Conservation (phyloP, 2,113 vertebrate genomes). For the Nicator chloris region DNA sequence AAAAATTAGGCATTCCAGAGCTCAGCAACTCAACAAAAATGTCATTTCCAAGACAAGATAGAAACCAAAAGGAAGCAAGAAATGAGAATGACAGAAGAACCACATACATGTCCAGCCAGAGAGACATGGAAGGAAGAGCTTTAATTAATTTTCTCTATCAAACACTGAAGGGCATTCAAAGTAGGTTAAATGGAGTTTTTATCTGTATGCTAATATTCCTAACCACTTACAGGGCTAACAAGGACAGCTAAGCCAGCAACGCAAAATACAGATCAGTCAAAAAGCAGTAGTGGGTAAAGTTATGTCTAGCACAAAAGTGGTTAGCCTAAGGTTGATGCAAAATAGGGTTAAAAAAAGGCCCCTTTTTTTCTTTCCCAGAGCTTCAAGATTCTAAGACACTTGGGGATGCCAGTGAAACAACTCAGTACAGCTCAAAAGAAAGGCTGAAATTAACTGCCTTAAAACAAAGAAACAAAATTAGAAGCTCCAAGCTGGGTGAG, state of each 20-base stretch:
- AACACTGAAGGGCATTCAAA: not conserved
- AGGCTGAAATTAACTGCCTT: not conserved
- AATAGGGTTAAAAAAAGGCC: not conserved
- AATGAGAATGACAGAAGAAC: not conserved
- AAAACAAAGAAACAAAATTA: not conserved
- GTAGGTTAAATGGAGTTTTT: not conserved
- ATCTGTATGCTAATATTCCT: not conserved
- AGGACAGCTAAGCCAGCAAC: not conserved
- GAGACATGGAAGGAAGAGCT: not conserved
- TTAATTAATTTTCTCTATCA: not conserved
- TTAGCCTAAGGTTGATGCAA: not conserved
- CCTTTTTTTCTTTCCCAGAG: not conserved
- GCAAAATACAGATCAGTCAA: not conserved
- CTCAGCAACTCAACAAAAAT: not conserved
- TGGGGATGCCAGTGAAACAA: not conserved
- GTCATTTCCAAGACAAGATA: not conserved
- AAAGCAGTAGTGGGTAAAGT: not conserved
- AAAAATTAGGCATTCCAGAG: not conserved
- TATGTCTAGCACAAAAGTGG: not conserved
- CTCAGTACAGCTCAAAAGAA: not conserved
- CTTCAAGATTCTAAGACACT: not conserved
- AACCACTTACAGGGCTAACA: not conserved
- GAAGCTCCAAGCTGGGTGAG: not conserved
- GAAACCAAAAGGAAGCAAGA: not conserved
- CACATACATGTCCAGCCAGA: rapidly evolving